Conservation (phyloP, 1,140 invertebrate genomes). For the Chelonus insularis region DNA sequence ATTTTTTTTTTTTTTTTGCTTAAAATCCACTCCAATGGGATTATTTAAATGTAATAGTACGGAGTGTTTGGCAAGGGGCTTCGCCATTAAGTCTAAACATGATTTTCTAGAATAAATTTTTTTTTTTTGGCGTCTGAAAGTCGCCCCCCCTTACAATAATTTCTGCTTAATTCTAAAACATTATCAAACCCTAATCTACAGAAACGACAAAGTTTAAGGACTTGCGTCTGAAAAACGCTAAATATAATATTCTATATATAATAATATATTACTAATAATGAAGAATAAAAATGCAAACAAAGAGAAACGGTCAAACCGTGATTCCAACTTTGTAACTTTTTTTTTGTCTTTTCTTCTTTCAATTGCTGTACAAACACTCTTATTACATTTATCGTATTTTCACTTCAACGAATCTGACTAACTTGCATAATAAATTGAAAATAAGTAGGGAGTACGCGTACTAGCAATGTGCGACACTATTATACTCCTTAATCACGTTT, state of each 20-base stretch:
- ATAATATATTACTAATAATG: slow-evolving; percentile 11
- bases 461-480: not conserved
- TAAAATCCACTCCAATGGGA: slow-evolving; percentile 10
- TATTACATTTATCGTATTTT: not conserved
- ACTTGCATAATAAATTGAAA: slow-evolving; percentile 38
- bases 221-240: not conserved
- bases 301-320: too few species aligned
- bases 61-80: too few species aligned
- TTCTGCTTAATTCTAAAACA: slow-evolving; percentile 9
- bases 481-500: too few species aligned
- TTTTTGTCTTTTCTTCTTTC: slow-evolving; percentile 14
- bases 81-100: too few species aligned
- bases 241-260: slow-evolving; percentile 15
- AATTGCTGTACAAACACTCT: not conserved
- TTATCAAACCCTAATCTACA: slow-evolving; percentile 9
- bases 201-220: slow-evolving; percentile 18
- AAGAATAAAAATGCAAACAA: not conserved
- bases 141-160: not conserved
- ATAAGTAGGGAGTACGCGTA: slow-evolving; percentile 40
- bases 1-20: slow-evolving; percentile 11
- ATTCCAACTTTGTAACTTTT: not conserved
- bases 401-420: not conserved
- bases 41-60: too few species aligned
- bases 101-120: too few species aligned
- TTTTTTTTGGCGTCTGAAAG: too few species aligned